phyloP scores from a whole-genome alignment of 2,113 vertebrate species.

The Cavia aperea region DNA sequence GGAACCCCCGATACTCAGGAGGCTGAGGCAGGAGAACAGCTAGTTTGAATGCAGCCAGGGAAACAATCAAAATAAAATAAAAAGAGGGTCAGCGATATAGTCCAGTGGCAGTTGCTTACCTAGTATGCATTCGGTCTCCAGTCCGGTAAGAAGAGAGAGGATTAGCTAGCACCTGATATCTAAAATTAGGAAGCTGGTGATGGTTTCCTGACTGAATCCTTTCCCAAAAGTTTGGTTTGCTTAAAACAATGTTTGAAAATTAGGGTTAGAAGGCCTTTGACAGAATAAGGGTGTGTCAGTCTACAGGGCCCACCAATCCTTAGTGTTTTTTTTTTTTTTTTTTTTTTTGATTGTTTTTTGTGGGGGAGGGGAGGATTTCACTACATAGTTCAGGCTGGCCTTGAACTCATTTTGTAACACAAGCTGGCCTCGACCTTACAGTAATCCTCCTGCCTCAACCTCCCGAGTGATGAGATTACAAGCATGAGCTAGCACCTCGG shows the following conservation, averaged over 20 bases:
- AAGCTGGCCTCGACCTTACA: not conserved
- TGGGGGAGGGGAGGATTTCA: not conserved
- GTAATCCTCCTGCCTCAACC: not conserved
- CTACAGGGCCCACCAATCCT: not conserved
- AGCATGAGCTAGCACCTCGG: not conserved
- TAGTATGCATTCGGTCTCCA: not conserved
- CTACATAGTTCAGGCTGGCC: not conserved
- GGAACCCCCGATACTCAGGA: not conserved
- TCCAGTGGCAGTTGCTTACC: not conserved
- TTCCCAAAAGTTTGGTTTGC: not conserved
- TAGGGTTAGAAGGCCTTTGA: not conserved
- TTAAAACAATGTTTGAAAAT: slow-evolving; percentile 29
- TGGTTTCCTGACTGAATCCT: not conserved
- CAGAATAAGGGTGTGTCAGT: not conserved
- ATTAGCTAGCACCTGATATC: not conserved
- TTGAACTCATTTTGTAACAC: not conserved
- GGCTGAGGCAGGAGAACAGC: not conserved
- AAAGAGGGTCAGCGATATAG: not conserved
- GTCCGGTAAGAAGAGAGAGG: not conserved
- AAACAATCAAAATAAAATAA: not conserved
- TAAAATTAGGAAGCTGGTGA: not conserved
- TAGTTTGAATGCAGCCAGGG: not conserved
- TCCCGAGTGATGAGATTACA: not conserved
- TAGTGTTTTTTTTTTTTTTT: not conserved
- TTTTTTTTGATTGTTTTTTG: not conserved